Conservation (phyloP, 2,888 invertebrate genomes). For the Tenthredo amoena region DNA sequence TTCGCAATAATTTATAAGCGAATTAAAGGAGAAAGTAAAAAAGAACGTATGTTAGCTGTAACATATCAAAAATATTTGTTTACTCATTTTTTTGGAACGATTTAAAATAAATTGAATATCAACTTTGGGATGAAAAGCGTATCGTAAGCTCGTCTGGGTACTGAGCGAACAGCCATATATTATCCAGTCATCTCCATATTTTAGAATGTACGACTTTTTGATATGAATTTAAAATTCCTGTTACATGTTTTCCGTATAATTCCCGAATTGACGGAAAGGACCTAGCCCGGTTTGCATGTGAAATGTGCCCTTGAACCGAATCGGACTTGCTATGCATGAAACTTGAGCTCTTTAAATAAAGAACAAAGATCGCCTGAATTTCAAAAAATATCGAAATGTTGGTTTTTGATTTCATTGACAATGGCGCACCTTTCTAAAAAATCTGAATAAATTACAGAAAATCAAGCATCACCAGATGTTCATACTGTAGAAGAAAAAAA, state of each 20-base stretch:
- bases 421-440: too few species aligned
- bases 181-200: not conserved
- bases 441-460: too few species aligned
- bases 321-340: too few species aligned
- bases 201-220: not conserved
- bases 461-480: too few species aligned
- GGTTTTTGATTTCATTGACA: too few species aligned
- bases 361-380: too few species aligned
- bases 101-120: slow-evolving; percentile 10
- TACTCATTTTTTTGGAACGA: not conserved
- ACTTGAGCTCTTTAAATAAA: too few species aligned
- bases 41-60: not conserved
- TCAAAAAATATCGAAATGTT: too few species aligned
- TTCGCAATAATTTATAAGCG: not conserved
- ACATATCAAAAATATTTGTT: not conserved
- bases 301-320: too few species aligned
- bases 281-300: too few species aligned
- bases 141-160: not conserved
- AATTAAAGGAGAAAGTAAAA: not conserved
- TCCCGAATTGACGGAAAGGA: not conserved
- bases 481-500: too few species aligned
- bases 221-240: slow-evolving; percentile 29
- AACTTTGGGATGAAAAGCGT: not conserved
- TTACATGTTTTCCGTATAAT: not conserved
- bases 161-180: not conserved